Evolutionary conservation across 2,888 invertebrate species (phyloP), one percentile per base, ranked within the genome.

Genomic region (Heliconius erato): DNA sequence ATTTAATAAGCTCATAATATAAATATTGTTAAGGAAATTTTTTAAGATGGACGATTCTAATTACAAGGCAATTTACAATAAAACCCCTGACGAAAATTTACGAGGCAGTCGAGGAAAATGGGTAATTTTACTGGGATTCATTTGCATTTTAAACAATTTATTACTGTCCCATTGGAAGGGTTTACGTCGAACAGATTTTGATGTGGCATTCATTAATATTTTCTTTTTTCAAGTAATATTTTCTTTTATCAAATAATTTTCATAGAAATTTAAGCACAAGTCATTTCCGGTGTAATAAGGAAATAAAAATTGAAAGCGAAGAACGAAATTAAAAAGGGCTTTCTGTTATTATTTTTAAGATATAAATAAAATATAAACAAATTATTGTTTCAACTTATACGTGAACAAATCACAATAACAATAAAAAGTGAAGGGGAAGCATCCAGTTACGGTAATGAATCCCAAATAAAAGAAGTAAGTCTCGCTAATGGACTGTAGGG

Each of bases 131-230:
- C 54, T 40, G 72, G 26, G 54, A 78, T 74, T 74, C 65, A 83
- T 80, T 83, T 80, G 77, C 77, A 80, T 82, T 80, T 82, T 80
- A 82, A 80, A 77, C 74, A 79, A 74, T 59, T 44, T 35, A 79
- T 76, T 59, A 82, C 26, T 76, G 63, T 11, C 65, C 44, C 71
- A 49, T 49, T 65, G 67, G 28, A 78, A 78, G 67, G 67, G 78
- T 40, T 65, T 28, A 68, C 14, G 16, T 76, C 35, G 35, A 76
- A 76, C n/a, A 63, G 76, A 76, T 76, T 76, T 63, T 23, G 2
- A 63, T 63, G 11, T 76, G 16, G 9, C 59, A 76, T 40, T 63
- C 23, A 6, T 59, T n/a, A 5, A n/a, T 35, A 63, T 59, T 32
- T 59, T 5, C 6, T 28, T 0, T 3, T n/a, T 63, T 71, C n/a